phyloP scores from a whole-genome alignment of 2,888 invertebrate genomes.

The Drosophila quinaria region DNA sequence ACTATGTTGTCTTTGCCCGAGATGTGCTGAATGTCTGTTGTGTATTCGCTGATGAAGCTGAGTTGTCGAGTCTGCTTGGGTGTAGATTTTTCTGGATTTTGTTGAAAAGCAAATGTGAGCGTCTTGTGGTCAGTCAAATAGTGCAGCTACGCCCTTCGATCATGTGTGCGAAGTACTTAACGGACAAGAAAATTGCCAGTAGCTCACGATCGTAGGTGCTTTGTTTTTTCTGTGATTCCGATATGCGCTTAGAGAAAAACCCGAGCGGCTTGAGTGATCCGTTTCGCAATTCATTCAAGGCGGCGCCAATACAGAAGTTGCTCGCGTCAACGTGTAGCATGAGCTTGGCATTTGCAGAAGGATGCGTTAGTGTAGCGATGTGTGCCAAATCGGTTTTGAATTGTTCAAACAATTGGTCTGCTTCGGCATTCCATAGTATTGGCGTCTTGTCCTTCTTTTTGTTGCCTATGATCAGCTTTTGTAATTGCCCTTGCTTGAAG shows the following conservation, averaged over 20 bases:
- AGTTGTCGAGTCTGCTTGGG: too few species aligned
- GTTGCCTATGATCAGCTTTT: background rate
- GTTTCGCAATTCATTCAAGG: background rate
- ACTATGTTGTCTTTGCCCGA: too few species aligned
- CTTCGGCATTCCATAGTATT: too few species aligned
- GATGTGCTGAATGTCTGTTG: too few species aligned
- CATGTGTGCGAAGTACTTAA: slow-evolving; percentile 22
- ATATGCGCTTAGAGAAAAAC: slow-evolving; percentile 15
- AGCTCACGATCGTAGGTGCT: slow-evolving; percentile 19
- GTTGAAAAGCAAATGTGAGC: slow-evolving; percentile 6
- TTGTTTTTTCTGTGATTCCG: slow-evolving; percentile 12
- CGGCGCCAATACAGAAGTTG: slow-evolving; percentile 18
- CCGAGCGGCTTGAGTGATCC: slow-evolving; percentile 17
- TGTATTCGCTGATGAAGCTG: background rate
- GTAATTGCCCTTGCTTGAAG: slow-evolving; percentile 36
- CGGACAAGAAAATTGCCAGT: slow-evolving; percentile 19
- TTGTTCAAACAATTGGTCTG: too few species aligned
- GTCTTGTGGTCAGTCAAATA: slow-evolving; percentile 11
- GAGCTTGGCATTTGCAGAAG: slow-evolving; percentile 32
- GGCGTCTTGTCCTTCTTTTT: too few species aligned
- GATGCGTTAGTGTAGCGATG: slow-evolving; percentile 25
- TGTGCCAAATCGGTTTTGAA: background rate
- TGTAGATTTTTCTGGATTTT: slow-evolving; percentile 2
- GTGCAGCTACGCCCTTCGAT: slow-evolving; percentile 6
- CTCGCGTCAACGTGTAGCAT: slow-evolving; percentile 40